Evolutionary conservation across 2,113 vertebrate genomes (phyloP).

Genomic region (Amblyopsis rosae): DNA sequence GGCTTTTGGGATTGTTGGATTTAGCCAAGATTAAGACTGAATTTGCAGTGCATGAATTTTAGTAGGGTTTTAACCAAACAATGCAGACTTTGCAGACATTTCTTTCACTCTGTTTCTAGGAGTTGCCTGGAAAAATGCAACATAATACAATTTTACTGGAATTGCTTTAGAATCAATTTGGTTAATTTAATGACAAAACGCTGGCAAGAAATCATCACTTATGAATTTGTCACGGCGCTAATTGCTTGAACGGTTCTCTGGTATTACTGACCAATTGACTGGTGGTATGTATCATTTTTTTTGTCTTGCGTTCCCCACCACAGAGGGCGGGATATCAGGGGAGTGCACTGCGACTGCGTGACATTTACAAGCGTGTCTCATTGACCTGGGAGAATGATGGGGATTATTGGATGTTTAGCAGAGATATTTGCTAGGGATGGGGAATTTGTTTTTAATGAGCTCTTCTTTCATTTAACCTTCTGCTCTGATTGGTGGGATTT

Average conservation of each 20-base stretch:
- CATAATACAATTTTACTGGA: neutral
- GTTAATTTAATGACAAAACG: conserved; percentile 42
- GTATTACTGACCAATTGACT: conserved; percentile 60
- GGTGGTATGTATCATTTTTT: conserved; percentile 6
- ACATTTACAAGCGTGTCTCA: conserved; percentile 38
- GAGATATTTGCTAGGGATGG: conserved; percentile 9
- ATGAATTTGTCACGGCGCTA: conserved; percentile 59
- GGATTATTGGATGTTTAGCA: conserved; percentile 48
- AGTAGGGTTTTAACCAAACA: no score
- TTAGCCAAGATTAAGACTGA: no score
- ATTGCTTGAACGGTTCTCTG: conserved; percentile 47
- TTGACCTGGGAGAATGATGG: conserved; percentile 42
- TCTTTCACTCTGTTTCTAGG: no score
- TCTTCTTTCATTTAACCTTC: conserved; percentile 4
- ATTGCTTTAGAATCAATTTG: conserved; percentile 5
- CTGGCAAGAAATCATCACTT: conserved; percentile 44
- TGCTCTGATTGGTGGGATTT: conserved; percentile 8
- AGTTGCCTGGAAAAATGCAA: neutral
- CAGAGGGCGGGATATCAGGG: conserved; percentile 10
- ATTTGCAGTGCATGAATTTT: no score
- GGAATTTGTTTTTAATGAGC: conserved; percentile 55
- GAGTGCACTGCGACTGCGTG: conserved; percentile 15
- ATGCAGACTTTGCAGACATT: no score
- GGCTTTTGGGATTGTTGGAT: no score
- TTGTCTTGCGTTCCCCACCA: neutral